phyloP scores from a whole-genome alignment of 2,113 vertebrate genomes.

The Murina feae region DNA sequence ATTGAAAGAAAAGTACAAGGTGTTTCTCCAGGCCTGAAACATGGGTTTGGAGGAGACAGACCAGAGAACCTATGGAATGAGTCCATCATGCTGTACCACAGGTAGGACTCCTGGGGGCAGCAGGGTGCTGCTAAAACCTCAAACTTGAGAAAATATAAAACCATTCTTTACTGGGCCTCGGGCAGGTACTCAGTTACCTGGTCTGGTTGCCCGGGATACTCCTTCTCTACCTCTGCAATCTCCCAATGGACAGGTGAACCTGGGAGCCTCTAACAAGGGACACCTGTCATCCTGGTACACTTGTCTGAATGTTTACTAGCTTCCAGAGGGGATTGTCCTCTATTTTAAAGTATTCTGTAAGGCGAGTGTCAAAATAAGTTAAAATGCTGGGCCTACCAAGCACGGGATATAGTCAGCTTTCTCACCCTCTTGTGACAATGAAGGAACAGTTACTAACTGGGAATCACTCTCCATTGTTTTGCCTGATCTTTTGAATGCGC shows the following conservation, averaged over 20 bases:
- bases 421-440: neutral
- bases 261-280: neutral
- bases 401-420: neutral
- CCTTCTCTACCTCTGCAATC: neutral
- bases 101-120: neutral
- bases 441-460: neutral
- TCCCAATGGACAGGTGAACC: neutral
- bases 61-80: neutral
- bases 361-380: conserved; percentile 35
- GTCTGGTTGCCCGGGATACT: fast-evolving
- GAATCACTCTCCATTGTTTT: conserved; percentile 40
- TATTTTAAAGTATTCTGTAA: neutral
- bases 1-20: neutral
- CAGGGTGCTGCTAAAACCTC: neutral
- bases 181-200: neutral
- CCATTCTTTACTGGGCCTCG: fast-evolving
- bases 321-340: neutral
- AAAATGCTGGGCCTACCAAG: neutral
- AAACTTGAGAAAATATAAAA: neutral
- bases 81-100: no score
- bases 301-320: neutral
- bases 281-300: fast-evolving
- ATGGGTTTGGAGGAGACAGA: neutral
- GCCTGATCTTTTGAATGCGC: conserved; percentile 54
- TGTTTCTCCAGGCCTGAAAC: neutral